Evolutionary conservation across 2,113 vertebrate genomes (phyloP).

Genomic region (Typhlomys cinereus): DNA sequence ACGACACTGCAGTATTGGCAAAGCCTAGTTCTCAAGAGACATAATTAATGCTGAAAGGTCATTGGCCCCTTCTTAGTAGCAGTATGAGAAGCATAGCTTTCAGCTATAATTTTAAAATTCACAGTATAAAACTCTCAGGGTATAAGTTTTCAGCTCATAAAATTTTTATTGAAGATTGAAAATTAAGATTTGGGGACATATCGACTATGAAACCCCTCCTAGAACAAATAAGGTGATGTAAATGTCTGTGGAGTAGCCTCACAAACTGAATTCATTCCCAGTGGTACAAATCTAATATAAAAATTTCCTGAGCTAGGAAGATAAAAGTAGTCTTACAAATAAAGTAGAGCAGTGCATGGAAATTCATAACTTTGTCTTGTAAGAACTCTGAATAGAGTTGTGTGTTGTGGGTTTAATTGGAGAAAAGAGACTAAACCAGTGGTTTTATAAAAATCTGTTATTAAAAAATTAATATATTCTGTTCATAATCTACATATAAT

Average conservation of each 20-base stretch:
- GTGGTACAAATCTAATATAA: slow-evolving; percentile 5
- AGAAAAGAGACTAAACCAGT: background rate
- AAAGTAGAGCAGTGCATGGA: background rate
- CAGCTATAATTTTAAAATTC: background rate
- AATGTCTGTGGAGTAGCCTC: background rate
- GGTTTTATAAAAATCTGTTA: background rate
- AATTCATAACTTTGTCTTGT: background rate
- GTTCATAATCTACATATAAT: no score
- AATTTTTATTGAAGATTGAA: slow-evolving; percentile 46
- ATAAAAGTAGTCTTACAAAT: slow-evolving; percentile 36
- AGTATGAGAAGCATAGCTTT: background rate
- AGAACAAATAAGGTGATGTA: slow-evolving; percentile 12
- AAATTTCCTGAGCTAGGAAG: background rate
- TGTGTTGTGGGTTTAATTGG: background rate
- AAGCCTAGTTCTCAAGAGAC: background rate
- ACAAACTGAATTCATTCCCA: background rate
- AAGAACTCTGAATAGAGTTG: background rate
- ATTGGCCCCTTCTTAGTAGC: background rate
- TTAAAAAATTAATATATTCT: background rate
- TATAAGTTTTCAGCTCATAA: background rate
- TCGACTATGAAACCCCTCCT: background rate
- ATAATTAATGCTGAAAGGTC: background rate
- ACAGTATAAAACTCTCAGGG: background rate
- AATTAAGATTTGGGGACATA: background rate
- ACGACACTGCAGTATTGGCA: background rate